phyloP scores from a whole-genome alignment of 1,140 invertebrate genomes.

The Sarcophaga peregrina region DNA sequence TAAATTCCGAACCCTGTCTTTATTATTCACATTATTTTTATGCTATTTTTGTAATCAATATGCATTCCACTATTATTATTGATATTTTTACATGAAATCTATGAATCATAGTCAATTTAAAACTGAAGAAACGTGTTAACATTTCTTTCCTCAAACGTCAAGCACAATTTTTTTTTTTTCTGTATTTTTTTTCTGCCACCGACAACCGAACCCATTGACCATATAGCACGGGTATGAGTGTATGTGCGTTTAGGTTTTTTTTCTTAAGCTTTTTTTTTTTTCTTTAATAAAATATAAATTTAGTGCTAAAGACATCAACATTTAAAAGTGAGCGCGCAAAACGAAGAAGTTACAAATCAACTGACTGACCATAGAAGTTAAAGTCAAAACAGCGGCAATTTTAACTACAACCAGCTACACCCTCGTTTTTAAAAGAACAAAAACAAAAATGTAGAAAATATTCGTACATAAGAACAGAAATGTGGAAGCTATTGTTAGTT shows the following conservation, averaged over 20 bases:
- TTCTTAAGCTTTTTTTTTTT: too few relatives aligned
- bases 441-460: not conserved
- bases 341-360: not conserved
- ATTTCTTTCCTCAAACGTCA: slow-evolving; percentile 34
- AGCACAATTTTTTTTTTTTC: not conserved
- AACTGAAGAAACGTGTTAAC: slow-evolving; percentile 41
- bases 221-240: not conserved
- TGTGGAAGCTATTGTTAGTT: too few relatives aligned
- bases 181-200: not conserved
- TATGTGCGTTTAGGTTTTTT: too few relatives aligned
- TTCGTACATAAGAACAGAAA: too few relatives aligned
- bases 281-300: too few relatives aligned
- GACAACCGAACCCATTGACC: slow-evolving; percentile 43
- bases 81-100: slow-evolving; percentile 16
- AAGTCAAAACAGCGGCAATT: not conserved
- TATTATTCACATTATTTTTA: not conserved
- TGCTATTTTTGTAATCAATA: not conserved
- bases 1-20: not conserved
- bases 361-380: slow-evolving; percentile 5
- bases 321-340: not conserved
- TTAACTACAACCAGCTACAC: not conserved
- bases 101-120: slow-evolving; percentile 39
- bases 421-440: not conserved
- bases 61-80: slow-evolving; percentile 1
- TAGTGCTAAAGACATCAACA: not conserved